Evolutionary conservation across 2,113 vertebrate genomes (phyloP), one percentile per base, ranked within the genome.

Genomic region (Pogona vitticeps): DNA sequence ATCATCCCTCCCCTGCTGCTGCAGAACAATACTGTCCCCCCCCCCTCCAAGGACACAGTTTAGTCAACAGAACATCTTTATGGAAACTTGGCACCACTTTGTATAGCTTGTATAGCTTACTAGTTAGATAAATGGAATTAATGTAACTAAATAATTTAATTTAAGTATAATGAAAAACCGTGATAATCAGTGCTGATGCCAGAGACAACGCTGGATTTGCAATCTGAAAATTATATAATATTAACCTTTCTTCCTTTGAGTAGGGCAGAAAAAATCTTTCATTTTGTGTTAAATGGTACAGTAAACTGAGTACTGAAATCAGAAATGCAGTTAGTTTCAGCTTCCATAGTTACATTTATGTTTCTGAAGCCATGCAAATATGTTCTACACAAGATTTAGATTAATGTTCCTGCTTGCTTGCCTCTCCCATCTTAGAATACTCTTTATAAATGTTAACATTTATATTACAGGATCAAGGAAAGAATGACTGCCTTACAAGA

Each of bases 391-490:
- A 20, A n/a, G n/a, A 21, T 33, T 61, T 61, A 13, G 36, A 56
- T 9, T 6, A 75, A 36, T 40, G 2, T 17, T 31, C 13, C 28
- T 58, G 2, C 1, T 73, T 67, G 52, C 28, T 70, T n/a, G 28
- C n/a, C 28, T 13, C 10, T 2, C 0, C 15, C 67, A 46, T 38
- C 21, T 33, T 12, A 31, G 23, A 80, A 15, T 2, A 14, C n/a
- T n/a, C 56, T 88, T 33, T 56, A 28, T 23, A 81, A 1, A 40
- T 76, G 33, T 6, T 70, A 15, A 9, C 3, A 26, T 0, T 91
- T 84, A 76, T 56, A 81, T 83, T 83, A 10, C 79, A 98, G 98
- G 59, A 95, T 98, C 93, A 91, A 96, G 92, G 95, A 97, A 87
- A 95, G 94, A 88, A 96, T 96, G 56, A 68, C 76, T 87, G 89